phyloP scores from a whole-genome alignment of 2,888 invertebrate species.

The Leptothorax acervorum region DNA sequence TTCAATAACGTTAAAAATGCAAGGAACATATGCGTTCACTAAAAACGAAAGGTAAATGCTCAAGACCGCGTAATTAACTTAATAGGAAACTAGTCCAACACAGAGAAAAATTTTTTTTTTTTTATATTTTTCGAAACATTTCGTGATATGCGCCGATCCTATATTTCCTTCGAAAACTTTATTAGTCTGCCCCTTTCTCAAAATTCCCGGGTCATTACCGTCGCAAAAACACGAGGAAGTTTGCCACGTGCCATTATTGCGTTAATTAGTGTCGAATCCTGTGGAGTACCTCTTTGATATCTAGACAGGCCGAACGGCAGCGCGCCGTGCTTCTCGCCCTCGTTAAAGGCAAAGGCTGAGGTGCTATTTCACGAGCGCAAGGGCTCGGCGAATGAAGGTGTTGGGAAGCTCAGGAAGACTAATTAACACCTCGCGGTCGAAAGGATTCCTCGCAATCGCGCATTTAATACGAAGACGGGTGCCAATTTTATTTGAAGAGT shows the following conservation, averaged over 20 bases:
- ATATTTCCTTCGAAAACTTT: neutral
- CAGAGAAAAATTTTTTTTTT: neutral
- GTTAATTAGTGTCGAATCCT: constrained; percentile 44
- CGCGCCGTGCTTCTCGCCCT: neutral
- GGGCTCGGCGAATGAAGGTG: constrained; percentile 2
- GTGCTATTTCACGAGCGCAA: constrained; percentile 36
- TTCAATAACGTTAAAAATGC: neutral
- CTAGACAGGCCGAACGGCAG: constrained; percentile 20
- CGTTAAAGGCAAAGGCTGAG: constrained; percentile 21
- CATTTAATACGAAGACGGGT: neutral
- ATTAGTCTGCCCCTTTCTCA: neutral
- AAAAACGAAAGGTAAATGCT: neutral
- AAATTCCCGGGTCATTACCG: neutral
- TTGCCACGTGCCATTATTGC: constrained; percentile 38
- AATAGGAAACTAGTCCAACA: neutral
- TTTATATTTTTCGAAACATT: neutral
- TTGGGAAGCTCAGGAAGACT: constrained; percentile 9
- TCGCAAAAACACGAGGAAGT: neutral
- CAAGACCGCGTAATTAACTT: neutral
- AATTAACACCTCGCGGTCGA: constrained; percentile 43
- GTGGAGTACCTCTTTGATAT: constrained; percentile 34
- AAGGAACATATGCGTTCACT: neutral
- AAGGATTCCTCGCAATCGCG: neutral
- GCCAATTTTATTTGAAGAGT: constrained; percentile 1
- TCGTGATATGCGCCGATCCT: neutral